Conservation (phyloP, 2,797 vertebrate species). For the Parambassis ranga region DNA sequence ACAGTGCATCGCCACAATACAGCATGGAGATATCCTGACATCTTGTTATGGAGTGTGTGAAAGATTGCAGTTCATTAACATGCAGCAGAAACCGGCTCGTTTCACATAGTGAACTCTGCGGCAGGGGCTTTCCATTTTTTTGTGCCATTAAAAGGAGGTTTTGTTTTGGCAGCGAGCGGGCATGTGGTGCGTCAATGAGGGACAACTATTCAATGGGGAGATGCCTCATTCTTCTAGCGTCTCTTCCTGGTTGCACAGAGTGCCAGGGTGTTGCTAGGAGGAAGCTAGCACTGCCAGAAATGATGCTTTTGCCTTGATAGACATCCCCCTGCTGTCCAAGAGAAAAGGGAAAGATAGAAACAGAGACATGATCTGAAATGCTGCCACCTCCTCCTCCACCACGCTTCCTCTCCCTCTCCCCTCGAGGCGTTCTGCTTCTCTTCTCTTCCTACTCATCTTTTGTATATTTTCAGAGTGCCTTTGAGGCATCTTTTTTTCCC, state of each 20-base stretch:
- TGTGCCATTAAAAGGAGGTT: constrained; percentile 39
- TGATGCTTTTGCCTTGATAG: constrained; percentile 56
- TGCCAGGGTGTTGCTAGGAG: constrained; percentile 56
- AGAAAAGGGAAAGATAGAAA: constrained; percentile 52
- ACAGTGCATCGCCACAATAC: background rate
- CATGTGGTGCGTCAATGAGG: constrained; percentile 49
- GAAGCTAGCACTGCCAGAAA: constrained; percentile 57
- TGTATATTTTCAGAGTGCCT: constrained; percentile 28
- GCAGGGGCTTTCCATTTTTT: constrained; percentile 48
- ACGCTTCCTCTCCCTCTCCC: constrained; percentile 31
- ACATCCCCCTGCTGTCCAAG: constrained; percentile 47
- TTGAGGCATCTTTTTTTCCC: constrained; percentile 15
- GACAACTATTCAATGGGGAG: constrained; percentile 45
- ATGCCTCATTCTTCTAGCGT: constrained; percentile 43
- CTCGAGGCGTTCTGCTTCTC: constrained; percentile 43
- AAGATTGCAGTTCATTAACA: constrained; percentile 6
- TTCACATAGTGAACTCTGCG: background rate
- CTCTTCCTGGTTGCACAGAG: constrained; percentile 42
- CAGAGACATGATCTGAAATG: constrained; percentile 61
- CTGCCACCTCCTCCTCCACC: constrained; percentile 46
- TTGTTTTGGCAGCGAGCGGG: constrained; percentile 49
- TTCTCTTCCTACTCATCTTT: constrained; percentile 52
- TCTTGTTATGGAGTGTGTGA: constrained; percentile 17
- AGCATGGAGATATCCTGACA: background rate
- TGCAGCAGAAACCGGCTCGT: no score